phyloP scores from a whole-genome alignment of 2,797 vertebrate genomes.

The Morelia viridis region DNA sequence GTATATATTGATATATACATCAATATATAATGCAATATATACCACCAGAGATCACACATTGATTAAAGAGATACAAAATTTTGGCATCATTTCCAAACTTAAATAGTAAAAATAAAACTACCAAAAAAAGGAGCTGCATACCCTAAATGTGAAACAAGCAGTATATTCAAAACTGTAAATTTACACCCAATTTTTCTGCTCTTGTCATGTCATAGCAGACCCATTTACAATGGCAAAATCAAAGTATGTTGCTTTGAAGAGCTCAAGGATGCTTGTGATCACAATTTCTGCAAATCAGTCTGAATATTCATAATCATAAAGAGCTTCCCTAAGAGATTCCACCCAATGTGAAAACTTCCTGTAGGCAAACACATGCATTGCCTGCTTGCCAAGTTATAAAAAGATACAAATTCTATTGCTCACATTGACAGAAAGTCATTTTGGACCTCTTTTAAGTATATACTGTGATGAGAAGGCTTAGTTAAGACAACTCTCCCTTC shows the following conservation, averaged over 20 bases:
- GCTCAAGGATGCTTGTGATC: constrained; percentile 54
- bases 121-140: constrained; percentile 80
- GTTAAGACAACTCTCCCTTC: constrained; percentile 70
- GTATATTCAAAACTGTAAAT: constrained; percentile 81
- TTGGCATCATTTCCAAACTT: constrained; percentile 87
- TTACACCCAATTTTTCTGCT: constrained; percentile 80
- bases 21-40: constrained; percentile 86
- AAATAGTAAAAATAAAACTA: constrained; percentile 86
- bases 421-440: constrained; percentile 62
- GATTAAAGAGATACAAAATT: constrained; percentile 87
- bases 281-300: constrained; percentile 56
- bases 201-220: constrained; percentile 79
- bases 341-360: constrained; percentile 50
- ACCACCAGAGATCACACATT: constrained; percentile 83
- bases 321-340: constrained; percentile 64
- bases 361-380: constrained; percentile 28
- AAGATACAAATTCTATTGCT: constrained; percentile 58
- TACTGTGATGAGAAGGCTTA: constrained; percentile 67
- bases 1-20: constrained; percentile 85
- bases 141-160: constrained; percentile 83
- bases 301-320: constrained; percentile 62
- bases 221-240: constrained; percentile 82
- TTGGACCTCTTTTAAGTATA: constrained; percentile 72
- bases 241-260: constrained; percentile 69
- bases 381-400: constrained; percentile 52